phyloP scores from a whole-genome alignment of 1,140 invertebrate species.

The Stegodyphus mimosarum region DNA sequence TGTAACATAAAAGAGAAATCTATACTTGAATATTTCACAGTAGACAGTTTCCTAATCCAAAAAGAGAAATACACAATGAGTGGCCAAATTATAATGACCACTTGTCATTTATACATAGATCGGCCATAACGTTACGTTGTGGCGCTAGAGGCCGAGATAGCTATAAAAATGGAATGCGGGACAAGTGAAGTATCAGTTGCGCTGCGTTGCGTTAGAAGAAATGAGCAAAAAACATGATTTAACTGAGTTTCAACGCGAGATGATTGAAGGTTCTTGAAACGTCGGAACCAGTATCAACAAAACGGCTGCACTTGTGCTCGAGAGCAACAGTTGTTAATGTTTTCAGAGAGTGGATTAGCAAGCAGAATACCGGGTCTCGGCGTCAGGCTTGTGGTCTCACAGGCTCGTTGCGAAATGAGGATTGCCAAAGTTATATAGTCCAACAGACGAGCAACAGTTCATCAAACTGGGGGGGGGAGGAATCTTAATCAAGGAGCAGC shows the following conservation, averaged over 20 bases:
- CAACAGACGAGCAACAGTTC: not conserved
- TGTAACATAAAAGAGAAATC: too few relatives aligned
- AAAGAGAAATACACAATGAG: too few relatives aligned
- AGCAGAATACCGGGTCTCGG: too few relatives aligned
- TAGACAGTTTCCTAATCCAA: too few relatives aligned
- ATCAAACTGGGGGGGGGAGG: not conserved
- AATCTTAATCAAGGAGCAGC: not conserved
- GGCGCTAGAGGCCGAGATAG: not conserved
- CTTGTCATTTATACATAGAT: not conserved
- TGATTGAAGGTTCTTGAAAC: not conserved
- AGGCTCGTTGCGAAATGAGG: not conserved
- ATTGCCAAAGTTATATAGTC: too few relatives aligned
- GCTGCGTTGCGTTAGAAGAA: not conserved
- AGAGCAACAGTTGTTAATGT: constrained; percentile 1
- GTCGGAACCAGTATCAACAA: constrained; percentile 6
- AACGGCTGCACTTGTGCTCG: constrained; percentile 4
- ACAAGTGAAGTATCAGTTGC: not conserved
- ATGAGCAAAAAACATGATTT: not conserved
- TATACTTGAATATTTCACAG: too few relatives aligned
- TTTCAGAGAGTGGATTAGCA: not conserved
- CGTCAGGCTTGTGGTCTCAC: not conserved
- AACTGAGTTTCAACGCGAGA: not conserved
- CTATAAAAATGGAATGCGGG: not conserved
- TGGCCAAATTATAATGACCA: too few relatives aligned
- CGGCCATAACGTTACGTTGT: not conserved